Conservation (phyloP, 1,140 invertebrate genomes). For the Anastrepha obliqua region DNA sequence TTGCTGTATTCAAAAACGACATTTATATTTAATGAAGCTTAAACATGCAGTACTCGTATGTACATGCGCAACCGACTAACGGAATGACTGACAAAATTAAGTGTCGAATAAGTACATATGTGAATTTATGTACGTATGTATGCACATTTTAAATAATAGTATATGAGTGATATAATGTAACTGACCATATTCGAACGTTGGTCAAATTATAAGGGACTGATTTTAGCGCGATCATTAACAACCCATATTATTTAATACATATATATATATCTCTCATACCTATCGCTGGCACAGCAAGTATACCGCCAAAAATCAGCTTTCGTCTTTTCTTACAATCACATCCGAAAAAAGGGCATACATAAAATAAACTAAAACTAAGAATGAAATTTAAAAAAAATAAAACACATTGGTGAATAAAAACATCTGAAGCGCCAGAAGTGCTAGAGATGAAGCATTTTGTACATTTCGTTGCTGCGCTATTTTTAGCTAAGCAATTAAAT, state of each 20-base stretch:
- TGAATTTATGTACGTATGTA: no score
- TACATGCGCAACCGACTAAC: no score
- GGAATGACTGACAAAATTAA: no score
- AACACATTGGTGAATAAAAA: not conserved
- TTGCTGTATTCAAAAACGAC: not conserved
- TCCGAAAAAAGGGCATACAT: not conserved
- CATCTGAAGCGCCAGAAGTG: conserved; percentile 3
- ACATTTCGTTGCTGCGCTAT: not conserved
- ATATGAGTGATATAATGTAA: not conserved
- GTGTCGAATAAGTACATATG: no score
- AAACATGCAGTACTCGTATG: not conserved
- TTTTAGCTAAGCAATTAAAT: conserved; percentile 14
- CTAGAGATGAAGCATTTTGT: not conserved
- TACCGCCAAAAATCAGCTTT: not conserved
- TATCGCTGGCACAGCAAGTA: not conserved
- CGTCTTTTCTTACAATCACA: not conserved
- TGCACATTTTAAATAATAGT: not conserved
- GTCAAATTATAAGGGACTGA: not conserved
- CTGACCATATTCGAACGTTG: not conserved
- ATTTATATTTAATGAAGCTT: not conserved
- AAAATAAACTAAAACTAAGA: not conserved
- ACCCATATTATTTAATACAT: not conserved
- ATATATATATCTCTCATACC: not conserved
- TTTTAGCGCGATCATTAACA: not conserved
- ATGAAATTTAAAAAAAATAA: not conserved